phyloP scores from a whole-genome alignment of 1,140 invertebrate genomes.

The Callitettix versicolor region DNA sequence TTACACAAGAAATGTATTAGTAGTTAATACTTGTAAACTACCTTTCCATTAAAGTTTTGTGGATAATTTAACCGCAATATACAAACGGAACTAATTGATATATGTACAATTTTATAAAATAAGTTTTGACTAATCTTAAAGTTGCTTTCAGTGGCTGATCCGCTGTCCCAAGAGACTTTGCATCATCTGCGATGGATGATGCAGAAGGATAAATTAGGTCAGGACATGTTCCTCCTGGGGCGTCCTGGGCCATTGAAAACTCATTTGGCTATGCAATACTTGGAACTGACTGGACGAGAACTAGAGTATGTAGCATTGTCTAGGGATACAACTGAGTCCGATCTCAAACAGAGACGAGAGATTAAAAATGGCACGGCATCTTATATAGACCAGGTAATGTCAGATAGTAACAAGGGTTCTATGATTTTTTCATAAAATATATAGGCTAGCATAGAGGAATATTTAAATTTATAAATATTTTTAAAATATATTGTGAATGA shows the following conservation, averaged over 20 bases:
- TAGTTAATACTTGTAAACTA: too few species aligned
- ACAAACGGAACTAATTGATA: too few species aligned
- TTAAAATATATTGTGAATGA: too few species aligned
- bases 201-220: constrained; percentile 82
- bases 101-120: too few species aligned
- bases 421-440: constrained; percentile 5
- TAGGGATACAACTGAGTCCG: constrained; percentile 90
- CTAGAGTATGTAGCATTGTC: constrained; percentile 89
- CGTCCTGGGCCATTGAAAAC: constrained; percentile 71
- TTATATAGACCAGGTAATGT: constrained; percentile 89
- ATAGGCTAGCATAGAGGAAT: not conserved
- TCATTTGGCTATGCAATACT: constrained; percentile 73
- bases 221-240: constrained; percentile 93
- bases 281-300: constrained; percentile 80
- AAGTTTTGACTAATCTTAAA: too few species aligned
- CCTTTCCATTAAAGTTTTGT: too few species aligned
- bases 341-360: constrained; percentile 91
- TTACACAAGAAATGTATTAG: too few species aligned
- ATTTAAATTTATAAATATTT: not conserved
- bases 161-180: constrained; percentile 60
- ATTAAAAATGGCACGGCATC: constrained; percentile 75
- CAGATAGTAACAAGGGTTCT: not conserved
- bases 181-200: constrained; percentile 86
- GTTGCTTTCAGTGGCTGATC: constrained; percentile 37
- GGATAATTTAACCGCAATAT: too few species aligned